Evolutionary conservation across 2,797 vertebrate species (phyloP).

Genomic region (Falco berigora): DNA sequence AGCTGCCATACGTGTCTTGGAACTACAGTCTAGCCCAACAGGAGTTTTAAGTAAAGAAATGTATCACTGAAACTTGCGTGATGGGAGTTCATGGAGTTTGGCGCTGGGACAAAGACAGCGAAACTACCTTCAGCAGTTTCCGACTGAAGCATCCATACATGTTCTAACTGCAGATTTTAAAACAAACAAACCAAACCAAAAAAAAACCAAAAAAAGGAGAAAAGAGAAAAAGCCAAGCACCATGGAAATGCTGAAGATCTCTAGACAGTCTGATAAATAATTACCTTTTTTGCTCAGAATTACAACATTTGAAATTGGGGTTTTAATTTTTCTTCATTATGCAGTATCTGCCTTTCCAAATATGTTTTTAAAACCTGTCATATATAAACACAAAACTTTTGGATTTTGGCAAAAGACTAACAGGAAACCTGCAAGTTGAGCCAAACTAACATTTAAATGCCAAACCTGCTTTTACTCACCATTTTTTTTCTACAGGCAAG

Average conservation of each 20-base stretch:
- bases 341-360: neutral
- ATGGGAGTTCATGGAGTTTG: neutral
- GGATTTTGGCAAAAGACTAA: neutral
- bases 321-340: neutral
- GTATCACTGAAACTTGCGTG: neutral
- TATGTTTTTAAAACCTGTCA: neutral
- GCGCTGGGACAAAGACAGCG: neutral
- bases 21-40: neutral
- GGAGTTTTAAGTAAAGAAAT: neutral
- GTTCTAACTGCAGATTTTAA: neutral
- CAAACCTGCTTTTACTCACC: neutral
- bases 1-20: neutral
- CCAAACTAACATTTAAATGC: neutral
- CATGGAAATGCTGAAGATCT: neutral
- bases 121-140: constrained; percentile 24
- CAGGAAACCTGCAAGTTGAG: neutral
- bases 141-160: neutral
- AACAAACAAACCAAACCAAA: neutral
- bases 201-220: neutral
- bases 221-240: neutral
- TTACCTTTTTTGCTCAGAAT: constrained; percentile 13
- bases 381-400: neutral
- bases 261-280: neutral
- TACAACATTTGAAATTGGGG: neutral
- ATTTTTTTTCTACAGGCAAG: neutral